These are phyloP conservation scores for Lepidonotus clava DNA, from an alignment of 2,888 invertebrate species.

Conservation along the genomic window DNA sequence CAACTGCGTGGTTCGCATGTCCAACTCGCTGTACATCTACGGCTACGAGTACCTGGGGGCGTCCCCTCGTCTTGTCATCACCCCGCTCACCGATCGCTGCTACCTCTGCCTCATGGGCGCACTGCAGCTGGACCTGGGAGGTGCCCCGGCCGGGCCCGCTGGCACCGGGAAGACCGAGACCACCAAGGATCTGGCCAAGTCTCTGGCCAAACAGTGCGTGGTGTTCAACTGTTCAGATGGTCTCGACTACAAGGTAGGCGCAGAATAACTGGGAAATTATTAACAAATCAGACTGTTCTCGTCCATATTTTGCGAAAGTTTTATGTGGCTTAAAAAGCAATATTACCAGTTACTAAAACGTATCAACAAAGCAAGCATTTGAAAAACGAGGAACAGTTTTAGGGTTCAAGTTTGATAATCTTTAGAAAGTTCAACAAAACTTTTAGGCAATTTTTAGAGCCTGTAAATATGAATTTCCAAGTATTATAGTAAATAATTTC, in stretches of 20 bases:
- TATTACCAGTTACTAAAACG: too few species aligned
- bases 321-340: too few species aligned
- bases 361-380: too few species aligned
- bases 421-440: too few species aligned
- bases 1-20: constrained; percentile 86
- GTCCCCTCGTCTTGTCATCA: constrained; percentile 81
- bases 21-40: constrained; percentile 79
- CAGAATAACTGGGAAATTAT: too few species aligned
- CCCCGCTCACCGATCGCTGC: constrained; percentile 84
- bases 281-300: too few species aligned
- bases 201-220: constrained; percentile 92
- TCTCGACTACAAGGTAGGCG: constrained; percentile 82
- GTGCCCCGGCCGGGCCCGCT: constrained; percentile 93
- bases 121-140: constrained; percentile 90
- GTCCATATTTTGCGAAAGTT: too few species aligned
- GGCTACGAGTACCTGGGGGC: constrained; percentile 81
- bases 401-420: too few species aligned
- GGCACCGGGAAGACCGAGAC: constrained; percentile 95
- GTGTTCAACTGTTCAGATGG: constrained; percentile 96
- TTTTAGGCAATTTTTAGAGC: too few species aligned
- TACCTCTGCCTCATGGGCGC: constrained; percentile 95
- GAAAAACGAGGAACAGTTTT: too few species aligned
- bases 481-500: too few species aligned
- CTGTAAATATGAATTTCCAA: too few species aligned
- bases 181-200: constrained; percentile 93